A percentile compares a stretch with the other conserved stretches of the same genome.
These are phyloP conservation scores for Xestia xanthographa DNA, from an alignment of 2,888 invertebrate genomes.

Conservation along the genomic window DNA sequence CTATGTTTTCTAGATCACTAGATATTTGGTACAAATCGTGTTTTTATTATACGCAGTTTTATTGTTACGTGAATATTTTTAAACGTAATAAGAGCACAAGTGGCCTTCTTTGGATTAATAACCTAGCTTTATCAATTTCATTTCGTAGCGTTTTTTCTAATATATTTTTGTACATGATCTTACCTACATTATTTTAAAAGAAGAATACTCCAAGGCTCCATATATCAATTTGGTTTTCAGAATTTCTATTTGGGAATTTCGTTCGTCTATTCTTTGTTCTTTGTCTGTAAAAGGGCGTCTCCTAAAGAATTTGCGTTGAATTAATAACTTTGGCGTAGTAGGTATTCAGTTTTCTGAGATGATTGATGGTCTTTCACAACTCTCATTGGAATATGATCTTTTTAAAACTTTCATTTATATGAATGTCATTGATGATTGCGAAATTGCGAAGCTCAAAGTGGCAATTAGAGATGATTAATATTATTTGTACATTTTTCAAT, in stretches of 20 bases:
- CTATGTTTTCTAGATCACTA: slow-evolving; percentile 22
- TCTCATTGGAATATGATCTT: neutral
- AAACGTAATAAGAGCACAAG: neutral
- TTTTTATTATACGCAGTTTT: neutral
- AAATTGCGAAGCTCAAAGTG: neutral
- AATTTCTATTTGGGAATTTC: neutral
- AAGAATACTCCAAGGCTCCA: neutral
- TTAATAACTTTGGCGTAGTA: slow-evolving; percentile 15
- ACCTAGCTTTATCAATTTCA: neutral
- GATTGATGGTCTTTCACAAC: neutral
- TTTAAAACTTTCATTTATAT: neutral
- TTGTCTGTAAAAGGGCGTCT: neutral
- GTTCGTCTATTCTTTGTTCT: neutral
- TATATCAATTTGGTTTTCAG: neutral
- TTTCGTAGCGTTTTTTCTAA: neutral
- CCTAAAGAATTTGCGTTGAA: neutral
- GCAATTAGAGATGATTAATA: neutral
- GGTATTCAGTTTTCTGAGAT: neutral
- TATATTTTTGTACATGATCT: neutral
- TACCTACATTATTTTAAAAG: neutral
- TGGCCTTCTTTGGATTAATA: neutral
- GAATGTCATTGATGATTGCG: slow-evolving; percentile 13
- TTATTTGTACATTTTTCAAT: neutral
- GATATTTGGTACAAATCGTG: slow-evolving; percentile 16
- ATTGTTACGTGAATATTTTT: slow-evolving; percentile 9